Percentiles rank a stretch among this genome's conserved stretches.
Conservation (phyloP, 2,888 invertebrate genomes). For the Formica aserva region DNA sequence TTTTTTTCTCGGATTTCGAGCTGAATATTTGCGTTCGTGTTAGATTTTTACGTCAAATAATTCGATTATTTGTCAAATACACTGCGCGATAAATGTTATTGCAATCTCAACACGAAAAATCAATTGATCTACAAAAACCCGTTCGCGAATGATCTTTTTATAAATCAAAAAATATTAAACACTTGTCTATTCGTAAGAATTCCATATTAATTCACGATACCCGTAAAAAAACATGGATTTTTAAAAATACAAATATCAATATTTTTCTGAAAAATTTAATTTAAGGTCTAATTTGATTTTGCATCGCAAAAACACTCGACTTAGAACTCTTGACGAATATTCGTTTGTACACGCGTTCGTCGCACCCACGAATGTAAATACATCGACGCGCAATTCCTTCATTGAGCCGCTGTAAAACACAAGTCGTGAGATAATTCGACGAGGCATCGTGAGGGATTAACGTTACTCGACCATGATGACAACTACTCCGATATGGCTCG, state of each 20-base stretch:
- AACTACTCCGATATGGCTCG: neutral
- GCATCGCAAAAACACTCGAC: neutral
- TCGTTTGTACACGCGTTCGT: neutral
- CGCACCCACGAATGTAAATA: neutral
- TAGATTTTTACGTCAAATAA: neutral
- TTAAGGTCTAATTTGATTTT: neutral
- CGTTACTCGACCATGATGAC: neutral
- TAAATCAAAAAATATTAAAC: neutral
- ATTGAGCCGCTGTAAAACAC: slow-evolving; percentile 2
- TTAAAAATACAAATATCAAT: neutral
- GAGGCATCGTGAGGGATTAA: neutral
- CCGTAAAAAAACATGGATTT: neutral
- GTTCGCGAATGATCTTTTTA: neutral
- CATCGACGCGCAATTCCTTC: neutral
- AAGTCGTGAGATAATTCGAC: neutral
- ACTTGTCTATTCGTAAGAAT: neutral
- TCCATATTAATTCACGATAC: neutral
- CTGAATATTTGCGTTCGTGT: neutral
- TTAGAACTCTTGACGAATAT: neutral
- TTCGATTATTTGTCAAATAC: neutral
- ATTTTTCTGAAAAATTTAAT: neutral
- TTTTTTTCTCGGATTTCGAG: neutral
- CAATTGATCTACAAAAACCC: neutral
- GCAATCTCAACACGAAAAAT: neutral
- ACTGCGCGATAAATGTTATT: neutral